Evolutionary conservation across 2,797 vertebrate species (phyloP).

Genomic region (Distichodus sexfasciatus): DNA sequence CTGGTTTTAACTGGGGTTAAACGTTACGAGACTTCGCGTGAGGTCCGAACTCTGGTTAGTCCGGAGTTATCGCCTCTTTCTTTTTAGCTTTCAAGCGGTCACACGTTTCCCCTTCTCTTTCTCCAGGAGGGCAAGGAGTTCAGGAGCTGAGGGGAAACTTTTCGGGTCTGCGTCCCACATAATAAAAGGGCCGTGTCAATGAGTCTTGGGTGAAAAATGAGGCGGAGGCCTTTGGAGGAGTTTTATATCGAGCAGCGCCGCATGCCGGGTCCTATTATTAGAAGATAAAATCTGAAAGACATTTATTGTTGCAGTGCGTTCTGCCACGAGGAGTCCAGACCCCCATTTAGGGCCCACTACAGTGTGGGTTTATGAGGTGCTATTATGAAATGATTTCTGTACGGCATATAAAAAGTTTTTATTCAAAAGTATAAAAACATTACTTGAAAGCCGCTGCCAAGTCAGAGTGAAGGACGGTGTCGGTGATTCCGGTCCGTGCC

Average conservation of each 20-base stretch:
- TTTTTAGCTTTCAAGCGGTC: neutral
- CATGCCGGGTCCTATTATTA: slow-evolving; percentile 47
- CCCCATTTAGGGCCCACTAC: slow-evolving; percentile 44
- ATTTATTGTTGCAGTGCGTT: slow-evolving; percentile 57
- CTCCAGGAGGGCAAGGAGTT: slow-evolving; percentile 4
- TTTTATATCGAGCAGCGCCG: slow-evolving; percentile 35
- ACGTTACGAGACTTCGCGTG: neutral
- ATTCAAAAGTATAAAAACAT: slow-evolving; percentile 52
- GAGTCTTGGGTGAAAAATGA: slow-evolving; percentile 37
- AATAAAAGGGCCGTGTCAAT: slow-evolving; percentile 27
- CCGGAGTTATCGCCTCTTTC: neutral
- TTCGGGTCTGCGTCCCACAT: slow-evolving; percentile 18
- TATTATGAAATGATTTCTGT: slow-evolving; percentile 58
- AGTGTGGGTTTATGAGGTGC: slow-evolving; percentile 54
- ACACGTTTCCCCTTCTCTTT: neutral
- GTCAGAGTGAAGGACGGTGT: slow-evolving; percentile 32
- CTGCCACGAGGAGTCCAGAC: slow-evolving; percentile 45
- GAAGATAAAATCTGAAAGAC: slow-evolving; percentile 58
- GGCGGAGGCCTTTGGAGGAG: slow-evolving; percentile 26
- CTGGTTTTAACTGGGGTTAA: neutral
- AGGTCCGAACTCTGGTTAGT: slow-evolving; percentile 6
- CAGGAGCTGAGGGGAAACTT: slow-evolving; percentile 2
- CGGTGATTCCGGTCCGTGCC: neutral
- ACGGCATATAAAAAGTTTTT: slow-evolving; percentile 51
- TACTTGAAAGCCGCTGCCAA: slow-evolving; percentile 17